Evolutionary conservation across 2,888 invertebrate species (phyloP), one percentile per base, ranked within the genome.

Genomic region (Ectropis crepuscularia): DNA sequence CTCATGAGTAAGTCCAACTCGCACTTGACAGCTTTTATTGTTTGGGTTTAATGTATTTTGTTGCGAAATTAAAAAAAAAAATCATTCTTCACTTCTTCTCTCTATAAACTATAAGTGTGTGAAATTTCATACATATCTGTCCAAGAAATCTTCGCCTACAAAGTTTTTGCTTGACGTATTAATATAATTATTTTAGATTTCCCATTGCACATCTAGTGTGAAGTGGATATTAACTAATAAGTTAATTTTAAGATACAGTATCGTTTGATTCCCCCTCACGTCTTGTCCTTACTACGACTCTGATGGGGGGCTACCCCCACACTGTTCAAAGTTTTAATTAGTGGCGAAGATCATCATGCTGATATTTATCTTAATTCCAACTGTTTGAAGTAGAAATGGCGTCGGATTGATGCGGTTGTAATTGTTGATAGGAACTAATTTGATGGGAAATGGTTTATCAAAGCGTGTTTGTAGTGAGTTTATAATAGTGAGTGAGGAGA

Each of bases 271-370:
- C 2, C 49, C 54, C 49, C 16, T 10, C 5, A 39, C 6, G 9
- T 41, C 10, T 37, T 8, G 9, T 16, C 54, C 50, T 63, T 10
- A 49, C 2, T 59, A 16, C 63, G 54, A 5, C 41, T 12, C 5
- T 39, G 28, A 38, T 58, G 74, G 75, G 75, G 79, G 81, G 81
- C 82, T 7, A 47, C 77, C 76, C 74, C 75, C 75, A 77, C 74
- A 70, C 77, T 61, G 72, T 73, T 78, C 74, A 71, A 85, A 85
- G 79, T 86, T 86, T 86, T 84, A 84, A 85, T 85, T 83, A 81
- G 81, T 79, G 78, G 77, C 74, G 74, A 78, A 81, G 80, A 84
- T 81, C 77, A 80, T 75, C 72, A 72, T 70, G 74, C 73, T 78
- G 77, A 74, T 77, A 80, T 78, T 81, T 78, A 76, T 78, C 71